A percentile compares a stretch with the other conserved stretches of the same genome.
These are phyloP conservation scores for Dufourea novaeangliae DNA, from an alignment of 1,140 invertebrate species.

Conservation along the genomic window DNA sequence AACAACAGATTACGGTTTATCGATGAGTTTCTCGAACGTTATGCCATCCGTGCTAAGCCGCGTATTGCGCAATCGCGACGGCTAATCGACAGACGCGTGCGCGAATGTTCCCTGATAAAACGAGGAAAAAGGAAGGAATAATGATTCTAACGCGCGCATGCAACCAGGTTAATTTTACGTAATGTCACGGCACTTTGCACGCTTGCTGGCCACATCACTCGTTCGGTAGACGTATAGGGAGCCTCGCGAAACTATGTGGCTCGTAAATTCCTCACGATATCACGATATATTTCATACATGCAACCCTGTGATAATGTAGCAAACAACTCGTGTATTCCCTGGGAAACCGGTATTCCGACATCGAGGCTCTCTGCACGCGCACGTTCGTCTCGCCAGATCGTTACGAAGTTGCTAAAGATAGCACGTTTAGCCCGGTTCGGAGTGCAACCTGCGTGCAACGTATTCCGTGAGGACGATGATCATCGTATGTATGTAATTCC, in stretches of 20 bases:
- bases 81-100: conserved; percentile 21
- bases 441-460: neutral
- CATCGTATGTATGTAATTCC: neutral
- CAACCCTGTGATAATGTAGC: conserved; percentile 44
- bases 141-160: neutral
- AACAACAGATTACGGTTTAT: conserved; percentile 16
- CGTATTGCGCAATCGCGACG: conserved; percentile 16
- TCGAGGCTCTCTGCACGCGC: too few relatives aligned
- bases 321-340: conserved; percentile 43
- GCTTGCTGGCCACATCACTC: too few relatives aligned
- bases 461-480: neutral
- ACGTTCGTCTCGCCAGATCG: neutral
- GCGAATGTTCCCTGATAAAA: conserved; percentile 8
- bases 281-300: conserved; percentile 52
- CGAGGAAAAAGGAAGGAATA: neutral
- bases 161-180: conserved; percentile 40
- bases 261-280: conserved; percentile 48
- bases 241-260: too few relatives aligned
- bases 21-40: conserved; percentile 45
- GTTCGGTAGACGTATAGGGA: too few relatives aligned
- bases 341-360: conserved; percentile 47
- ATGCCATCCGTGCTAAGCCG: conserved; percentile 23
- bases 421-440: conserved; percentile 13
- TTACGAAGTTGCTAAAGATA: conserved; percentile 28
- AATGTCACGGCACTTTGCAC: conserved; percentile 8